A percentile compares a stretch with the other conserved stretches of the same genome.
Evolutionary conservation across 2,888 invertebrate genomes (phyloP).

Genomic region (Heteromurus nitidus): DNA sequence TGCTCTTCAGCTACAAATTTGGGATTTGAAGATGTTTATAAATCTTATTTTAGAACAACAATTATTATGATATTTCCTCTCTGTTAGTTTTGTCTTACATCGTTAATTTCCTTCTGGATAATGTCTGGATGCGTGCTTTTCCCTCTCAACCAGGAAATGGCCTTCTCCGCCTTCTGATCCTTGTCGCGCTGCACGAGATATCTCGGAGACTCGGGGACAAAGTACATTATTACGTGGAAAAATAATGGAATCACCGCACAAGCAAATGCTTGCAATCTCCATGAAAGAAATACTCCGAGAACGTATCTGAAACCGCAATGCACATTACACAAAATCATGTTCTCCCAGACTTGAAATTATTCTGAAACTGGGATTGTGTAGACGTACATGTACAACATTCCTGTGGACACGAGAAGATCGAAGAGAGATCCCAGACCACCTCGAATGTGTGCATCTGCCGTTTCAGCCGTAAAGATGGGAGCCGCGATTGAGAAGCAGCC

Average conservation of each 20-base stretch:
- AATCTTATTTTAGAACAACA: background rate
- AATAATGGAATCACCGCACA: slow-evolving; percentile 66
- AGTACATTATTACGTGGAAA: slow-evolving; percentile 66
- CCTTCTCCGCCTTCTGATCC: slow-evolving; percentile 66
- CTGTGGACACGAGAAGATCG: slow-evolving; percentile 73
- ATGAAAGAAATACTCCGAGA: slow-evolving; percentile 60
- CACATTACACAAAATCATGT: too few relatives aligned
- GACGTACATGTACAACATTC: slow-evolving; percentile 73
- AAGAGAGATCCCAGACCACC: slow-evolving; percentile 76
- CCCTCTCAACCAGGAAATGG: slow-evolving; percentile 70
- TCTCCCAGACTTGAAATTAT: too few relatives aligned
- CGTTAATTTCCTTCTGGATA: slow-evolving; percentile 59
- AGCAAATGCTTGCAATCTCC: slow-evolving; percentile 66
- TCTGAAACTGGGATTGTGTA: too few relatives aligned
- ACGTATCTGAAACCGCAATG: slow-evolving; percentile 74
- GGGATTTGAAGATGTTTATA: too few relatives aligned
- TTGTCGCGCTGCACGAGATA: slow-evolving; percentile 67
- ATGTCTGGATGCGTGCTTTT: slow-evolving; percentile 55
- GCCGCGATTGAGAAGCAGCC: slow-evolving; percentile 75
- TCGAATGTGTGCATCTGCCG: slow-evolving; percentile 75
- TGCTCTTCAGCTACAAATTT: slow-evolving; percentile 64
- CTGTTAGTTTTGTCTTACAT: slow-evolving; percentile 15
- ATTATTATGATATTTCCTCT: background rate
- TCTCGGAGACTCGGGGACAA: slow-evolving; percentile 65
- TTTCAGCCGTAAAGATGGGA: slow-evolving; percentile 77